These are phyloP conservation scores for Diploptera punctata DNA, from an alignment of 2,888 invertebrate species.

Conservation along the genomic window DNA sequence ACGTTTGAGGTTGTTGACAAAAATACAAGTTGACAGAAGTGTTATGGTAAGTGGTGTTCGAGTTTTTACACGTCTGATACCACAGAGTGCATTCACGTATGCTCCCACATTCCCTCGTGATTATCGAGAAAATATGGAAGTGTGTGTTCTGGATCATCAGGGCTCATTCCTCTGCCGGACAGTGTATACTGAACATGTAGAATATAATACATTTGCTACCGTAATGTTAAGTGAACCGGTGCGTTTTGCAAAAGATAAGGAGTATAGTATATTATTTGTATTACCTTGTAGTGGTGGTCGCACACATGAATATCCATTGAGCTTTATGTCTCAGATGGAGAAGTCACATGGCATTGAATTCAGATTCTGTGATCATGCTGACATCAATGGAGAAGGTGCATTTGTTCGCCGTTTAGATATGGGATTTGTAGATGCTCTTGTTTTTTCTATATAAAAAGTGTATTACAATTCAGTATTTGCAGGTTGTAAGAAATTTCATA, in stretches of 20 bases:
- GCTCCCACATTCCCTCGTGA: constrained; percentile 23
- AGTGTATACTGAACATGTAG: constrained; percentile 35
- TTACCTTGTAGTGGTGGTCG: constrained; percentile 25
- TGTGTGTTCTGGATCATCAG: constrained; percentile 34
- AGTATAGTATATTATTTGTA: constrained; percentile 38
- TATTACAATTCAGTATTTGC: neutral
- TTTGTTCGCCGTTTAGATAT: constrained; percentile 40
- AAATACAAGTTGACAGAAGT: constrained; percentile 29
- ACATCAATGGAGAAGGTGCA: constrained; percentile 29
- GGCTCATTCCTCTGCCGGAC: constrained; percentile 29
- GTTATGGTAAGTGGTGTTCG: constrained; percentile 38
- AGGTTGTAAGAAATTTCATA: too few species aligned
- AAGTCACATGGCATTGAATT: constrained; percentile 36
- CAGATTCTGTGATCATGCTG: constrained; percentile 39
- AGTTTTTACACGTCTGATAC: constrained; percentile 39
- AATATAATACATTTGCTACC: constrained; percentile 38
- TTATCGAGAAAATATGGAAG: constrained; percentile 38
- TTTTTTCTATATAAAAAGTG: constrained; percentile 30
- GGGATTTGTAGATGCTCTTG: constrained; percentile 41
- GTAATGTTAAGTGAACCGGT: constrained; percentile 35
- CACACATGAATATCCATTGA: constrained; percentile 37
- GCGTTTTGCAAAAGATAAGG: constrained; percentile 26
- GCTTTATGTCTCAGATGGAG: constrained; percentile 38
- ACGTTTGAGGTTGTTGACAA: constrained; percentile 32
- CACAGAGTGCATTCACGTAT: constrained; percentile 37